Evolutionary conservation across 1,140 invertebrate species (phyloP), one percentile per base, ranked within the genome.

Genomic region (Adelges cooleyi): DNA sequence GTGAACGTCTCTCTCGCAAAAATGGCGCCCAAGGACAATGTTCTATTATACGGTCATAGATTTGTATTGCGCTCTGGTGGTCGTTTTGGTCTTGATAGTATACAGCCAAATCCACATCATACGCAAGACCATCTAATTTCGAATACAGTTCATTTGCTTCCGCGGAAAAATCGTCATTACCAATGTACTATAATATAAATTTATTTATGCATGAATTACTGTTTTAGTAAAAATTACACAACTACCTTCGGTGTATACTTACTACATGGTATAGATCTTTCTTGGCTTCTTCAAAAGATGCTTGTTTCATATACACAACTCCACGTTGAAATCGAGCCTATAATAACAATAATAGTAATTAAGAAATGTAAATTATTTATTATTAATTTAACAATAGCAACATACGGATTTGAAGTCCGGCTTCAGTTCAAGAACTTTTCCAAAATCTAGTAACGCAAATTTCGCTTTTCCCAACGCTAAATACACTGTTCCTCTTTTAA

Each of bases 401-500:
- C 49, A 78, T 74, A 82, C 82, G 23, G 91, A 82, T 67, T 82
- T 86, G 76, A 99, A 99, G 75, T 98, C 95, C 52, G 90, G 86
- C 73, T 98, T 97, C 13, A 99, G 75, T 71, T 95, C 87, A 51
- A 99, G 76, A 15, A 96, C 94, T 77, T 82, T 84, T 72, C 90
- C 87, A 70, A 99, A 87, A 79, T 99, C 97, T 71, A 87, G 82
- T 13, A 99, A 77, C 9, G 95, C 96, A 73, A 94, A 87, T 72
- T 93, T 95, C 0, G 95, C 87, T 81, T 96, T 97, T 29, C 94
- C 94, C 68, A 98, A 78, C 10, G 95, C 96, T 74, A 99, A 81
- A 75, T 94, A 97, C 1, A 98, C 93, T 9, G 95, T 98, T 13
- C 95, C 95, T 72, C 96, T 81, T 74, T 91, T 91, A 71, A 89